Conservation (phyloP, 2,113 vertebrate species). For the Mobula birostris region DNA sequence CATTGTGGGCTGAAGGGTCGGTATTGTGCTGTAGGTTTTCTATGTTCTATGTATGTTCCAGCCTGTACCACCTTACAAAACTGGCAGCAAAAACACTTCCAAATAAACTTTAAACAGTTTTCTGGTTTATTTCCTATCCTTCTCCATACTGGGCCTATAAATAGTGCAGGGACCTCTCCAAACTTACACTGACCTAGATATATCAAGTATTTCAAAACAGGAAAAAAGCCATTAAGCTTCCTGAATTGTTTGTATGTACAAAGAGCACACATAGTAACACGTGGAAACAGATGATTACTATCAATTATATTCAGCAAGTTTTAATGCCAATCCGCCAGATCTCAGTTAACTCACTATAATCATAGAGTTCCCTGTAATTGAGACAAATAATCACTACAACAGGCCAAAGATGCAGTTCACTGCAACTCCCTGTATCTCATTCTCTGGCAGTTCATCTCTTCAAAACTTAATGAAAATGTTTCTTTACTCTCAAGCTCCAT, state of each 20-base stretch:
- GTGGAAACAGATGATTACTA: background rate
- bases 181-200: background rate
- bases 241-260: background rate
- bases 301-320: background rate
- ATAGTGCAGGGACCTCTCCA: background rate
- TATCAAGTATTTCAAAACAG: background rate
- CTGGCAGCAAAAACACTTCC: background rate
- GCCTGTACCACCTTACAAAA: background rate
- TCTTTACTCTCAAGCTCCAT: background rate
- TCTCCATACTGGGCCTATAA: background rate
- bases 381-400: background rate
- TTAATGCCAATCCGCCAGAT: slow-evolving; percentile 3
- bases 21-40: too few species aligned
- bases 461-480: background rate
- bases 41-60: background rate
- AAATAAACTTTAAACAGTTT: background rate
- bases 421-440: background rate
- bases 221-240: background rate
- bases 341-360: background rate
- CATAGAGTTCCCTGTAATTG: background rate
- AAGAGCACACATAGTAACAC: background rate
- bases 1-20: too few species aligned
- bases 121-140: background rate
- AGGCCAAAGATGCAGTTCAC: background rate
- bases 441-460: background rate